Base-by-base conservation (phyloP, 2,113 vertebrate species). In the Sinocyclocheilus maitianheensis region DNA sequence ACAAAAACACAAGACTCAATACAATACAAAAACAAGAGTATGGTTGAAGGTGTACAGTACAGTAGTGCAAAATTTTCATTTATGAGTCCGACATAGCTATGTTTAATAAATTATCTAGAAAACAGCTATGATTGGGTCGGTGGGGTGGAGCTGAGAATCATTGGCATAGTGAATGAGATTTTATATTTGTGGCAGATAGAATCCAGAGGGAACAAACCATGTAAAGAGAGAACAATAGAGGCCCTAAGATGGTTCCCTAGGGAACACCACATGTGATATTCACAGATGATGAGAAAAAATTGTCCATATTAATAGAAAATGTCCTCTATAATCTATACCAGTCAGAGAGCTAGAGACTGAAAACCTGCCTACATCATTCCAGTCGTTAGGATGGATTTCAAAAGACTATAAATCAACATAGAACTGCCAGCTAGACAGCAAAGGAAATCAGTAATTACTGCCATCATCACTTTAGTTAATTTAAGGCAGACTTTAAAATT, bases 361-460 rank as follows among this genome's bases (percentile, higher is more conserved):
- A 71, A 71, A 20, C 67, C 67, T 67, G 65, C 26, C 18, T 37
- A 14, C 30, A 18, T 71, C 30, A 37, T 71, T 37, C 30, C 30
- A 18, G 65, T 30, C 7, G 3, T 37, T 69, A 10, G 7, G 16
- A 20, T 40, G 69, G 69, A 40, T 72, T 67, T 40, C 16, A 72
- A 72, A 71, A 34, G 5, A 34, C 13, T 69, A 69, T 37, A 69
- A 69, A 71, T 71, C 67, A 71, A 40, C 67, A 71, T 71, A 63
- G n/a, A 24, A 24, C 3, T 22, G 34, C 30, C 67, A 40, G 14
- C 24, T 14, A 67, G 63, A 30, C 63, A 67, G 26, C 63, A 34
- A 34, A 67, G 8, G 3, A 40, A 18, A 40, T 72, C 18, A 22
- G 34, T 11, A 3, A 72, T 72, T 11, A 72, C 16, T 71, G n/a